phyloP scores from a whole-genome alignment of 2,797 vertebrate genomes.

The Melanotaenia nigrans region DNA sequence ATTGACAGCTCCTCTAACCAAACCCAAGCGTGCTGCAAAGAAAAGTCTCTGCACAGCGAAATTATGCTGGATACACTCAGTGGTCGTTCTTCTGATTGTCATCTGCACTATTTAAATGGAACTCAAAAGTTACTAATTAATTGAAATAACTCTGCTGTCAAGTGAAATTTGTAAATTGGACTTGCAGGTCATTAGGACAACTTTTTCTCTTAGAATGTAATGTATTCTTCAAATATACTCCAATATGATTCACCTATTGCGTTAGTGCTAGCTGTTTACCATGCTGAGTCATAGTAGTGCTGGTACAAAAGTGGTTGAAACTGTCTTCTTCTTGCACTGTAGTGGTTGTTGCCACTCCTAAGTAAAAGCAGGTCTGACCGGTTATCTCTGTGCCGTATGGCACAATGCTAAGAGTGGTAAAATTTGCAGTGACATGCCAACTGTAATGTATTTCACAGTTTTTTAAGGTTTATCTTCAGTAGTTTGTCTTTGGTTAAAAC shows the following conservation, averaged over 20 bases:
- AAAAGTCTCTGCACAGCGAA: slow-evolving; percentile 8
- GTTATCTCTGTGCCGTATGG: slow-evolving; percentile 10
- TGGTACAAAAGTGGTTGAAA: not conserved
- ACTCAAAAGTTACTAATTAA: not conserved
- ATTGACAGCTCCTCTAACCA: not conserved
- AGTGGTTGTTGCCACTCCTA: not conserved
- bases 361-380: slow-evolving; percentile 7
- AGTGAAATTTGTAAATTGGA: not conserved
- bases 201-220: not conserved
- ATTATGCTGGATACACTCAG: not conserved
- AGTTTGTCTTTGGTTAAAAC: not conserved
- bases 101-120: not conserved
- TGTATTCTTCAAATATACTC: not conserved
- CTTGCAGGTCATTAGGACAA: not conserved
- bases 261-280: not conserved
- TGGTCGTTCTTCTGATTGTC: not conserved
- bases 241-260: not conserved
- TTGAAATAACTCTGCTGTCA: not conserved
- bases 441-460: not conserved
- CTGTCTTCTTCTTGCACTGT: not conserved
- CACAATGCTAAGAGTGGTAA: not conserved
- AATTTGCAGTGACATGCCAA: not conserved
- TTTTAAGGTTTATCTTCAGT: too few species aligned
- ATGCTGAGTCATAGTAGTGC: not conserved
- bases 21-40: slow-evolving; percentile 30